Conservation (phyloP, 2,888 invertebrate species). For the Stenoptilia bipunctidactyla region DNA sequence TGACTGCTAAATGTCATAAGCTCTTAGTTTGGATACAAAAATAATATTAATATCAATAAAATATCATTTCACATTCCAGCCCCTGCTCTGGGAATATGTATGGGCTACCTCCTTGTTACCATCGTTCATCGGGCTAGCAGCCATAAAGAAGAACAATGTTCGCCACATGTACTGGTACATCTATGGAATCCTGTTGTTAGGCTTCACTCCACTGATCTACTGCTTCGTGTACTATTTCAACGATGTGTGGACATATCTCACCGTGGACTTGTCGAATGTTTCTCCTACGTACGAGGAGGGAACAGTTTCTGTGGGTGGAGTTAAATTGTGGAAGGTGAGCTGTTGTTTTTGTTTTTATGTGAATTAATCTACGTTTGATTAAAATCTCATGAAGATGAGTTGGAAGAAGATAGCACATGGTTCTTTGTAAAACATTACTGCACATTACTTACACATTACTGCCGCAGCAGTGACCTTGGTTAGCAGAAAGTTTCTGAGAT, state of each 20-base stretch:
- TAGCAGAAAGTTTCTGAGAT: too few species aligned
- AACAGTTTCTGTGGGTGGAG: constrained; percentile 70
- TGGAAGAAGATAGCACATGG: too few species aligned
- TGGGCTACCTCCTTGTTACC: constrained; percentile 89
- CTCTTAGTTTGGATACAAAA: too few species aligned
- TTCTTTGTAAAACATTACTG: too few species aligned
- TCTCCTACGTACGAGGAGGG: constrained; percentile 42
- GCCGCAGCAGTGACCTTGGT: too few species aligned
- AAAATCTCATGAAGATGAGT: too few species aligned
- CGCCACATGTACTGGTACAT: constrained; percentile 83
- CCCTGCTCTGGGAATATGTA: constrained; percentile 93
- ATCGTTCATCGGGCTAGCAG: constrained; percentile 87
- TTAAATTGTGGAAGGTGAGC: constrained; percentile 86
- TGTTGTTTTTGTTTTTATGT: background rate
- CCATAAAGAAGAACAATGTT: constrained; percentile 87
- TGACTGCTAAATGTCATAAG: too few species aligned
- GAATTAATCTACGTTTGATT: too few species aligned
- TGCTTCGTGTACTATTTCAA: constrained; percentile 85
- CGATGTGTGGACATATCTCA: constrained; percentile 85
- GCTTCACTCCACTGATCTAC: constrained; percentile 84
- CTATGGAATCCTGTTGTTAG: constrained; percentile 77
- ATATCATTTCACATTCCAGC: too few species aligned
- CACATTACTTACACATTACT: too few species aligned
- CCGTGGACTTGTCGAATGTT: constrained; percentile 21
- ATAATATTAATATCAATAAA: too few species aligned